Conservation (phyloP, 2,113 vertebrate genomes). For the Oncorhynchus keta region DNA sequence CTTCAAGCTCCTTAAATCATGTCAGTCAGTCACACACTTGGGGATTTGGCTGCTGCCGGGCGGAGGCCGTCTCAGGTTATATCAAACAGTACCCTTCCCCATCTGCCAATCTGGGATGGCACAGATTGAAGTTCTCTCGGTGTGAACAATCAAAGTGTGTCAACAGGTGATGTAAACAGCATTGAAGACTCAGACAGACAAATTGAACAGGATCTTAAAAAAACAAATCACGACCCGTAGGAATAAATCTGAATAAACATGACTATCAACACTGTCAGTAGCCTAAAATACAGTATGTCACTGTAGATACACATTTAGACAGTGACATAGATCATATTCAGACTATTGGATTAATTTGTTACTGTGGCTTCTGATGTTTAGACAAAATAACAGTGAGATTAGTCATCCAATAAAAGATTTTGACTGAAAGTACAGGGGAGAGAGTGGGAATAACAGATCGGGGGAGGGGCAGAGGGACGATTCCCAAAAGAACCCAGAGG, state of each 20-base stretch:
- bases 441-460: slow-evolving; percentile 10
- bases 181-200: slow-evolving; percentile 26
- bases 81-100: slow-evolving; percentile 59
- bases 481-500: slow-evolving; percentile 45
- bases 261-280: slow-evolving; percentile 15
- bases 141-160: slow-evolving; percentile 16
- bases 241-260: neutral
- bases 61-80: slow-evolving; percentile 40
- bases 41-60: slow-evolving; percentile 50
- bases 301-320: neutral
- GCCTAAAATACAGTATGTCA: neutral
- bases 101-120: slow-evolving; percentile 53
- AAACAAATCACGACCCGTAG: neutral
- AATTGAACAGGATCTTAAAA: neutral
- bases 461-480: slow-evolving; percentile 36
- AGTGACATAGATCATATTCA: slow-evolving; percentile 41
- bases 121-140: slow-evolving; percentile 41
- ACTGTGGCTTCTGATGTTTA: slow-evolving; percentile 53
- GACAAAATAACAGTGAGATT: slow-evolving; percentile 41
- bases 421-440: slow-evolving; percentile 25
- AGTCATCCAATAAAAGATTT: slow-evolving; percentile 59
- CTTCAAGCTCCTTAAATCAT: slow-evolving; percentile 62
- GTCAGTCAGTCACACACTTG: slow-evolving; percentile 53
- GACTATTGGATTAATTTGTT: slow-evolving; percentile 42
- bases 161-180: slow-evolving; percentile 51